Percentiles rank a stretch among this genome's conserved stretches.
phyloP scores from a whole-genome alignment of 2,888 invertebrate species.

The Arctia plantaginis region DNA sequence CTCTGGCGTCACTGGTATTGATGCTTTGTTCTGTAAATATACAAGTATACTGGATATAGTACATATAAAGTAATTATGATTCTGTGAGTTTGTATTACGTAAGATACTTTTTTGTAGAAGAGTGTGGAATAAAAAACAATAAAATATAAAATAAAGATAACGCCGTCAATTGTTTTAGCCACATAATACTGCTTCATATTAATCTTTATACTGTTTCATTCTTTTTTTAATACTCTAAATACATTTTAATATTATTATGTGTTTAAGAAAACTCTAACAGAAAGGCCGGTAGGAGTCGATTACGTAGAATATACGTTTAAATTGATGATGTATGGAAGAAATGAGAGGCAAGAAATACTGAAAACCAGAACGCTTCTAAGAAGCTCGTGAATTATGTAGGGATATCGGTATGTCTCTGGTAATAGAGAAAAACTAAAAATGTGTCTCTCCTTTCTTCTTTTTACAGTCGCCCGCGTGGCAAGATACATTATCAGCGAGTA shows the following conservation, averaged over 20 bases:
- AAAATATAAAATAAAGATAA: neutral
- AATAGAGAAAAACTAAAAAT: neutral
- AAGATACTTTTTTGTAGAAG: neutral
- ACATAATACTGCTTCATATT: neutral
- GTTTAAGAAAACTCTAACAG: neutral
- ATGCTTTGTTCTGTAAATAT: conserved; percentile 39
- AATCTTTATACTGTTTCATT: neutral
- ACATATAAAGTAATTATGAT: neutral
- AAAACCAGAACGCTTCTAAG: neutral
- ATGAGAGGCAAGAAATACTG: too few species aligned
- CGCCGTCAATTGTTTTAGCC: neutral
- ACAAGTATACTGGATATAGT: conserved; percentile 10
- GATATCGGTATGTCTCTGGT: neutral
- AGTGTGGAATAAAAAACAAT: neutral
- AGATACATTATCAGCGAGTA: too few species aligned
- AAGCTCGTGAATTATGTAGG: neutral
- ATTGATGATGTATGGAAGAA: too few species aligned
- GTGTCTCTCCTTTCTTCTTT: too few species aligned
- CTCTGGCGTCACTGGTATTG: conserved; percentile 44
- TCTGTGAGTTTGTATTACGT: too few species aligned
- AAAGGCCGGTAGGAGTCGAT: neutral
- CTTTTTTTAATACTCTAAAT: neutral
- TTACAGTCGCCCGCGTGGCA: too few species aligned
- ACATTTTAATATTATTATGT: neutral
- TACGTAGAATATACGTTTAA: neutral